Percentiles rank a stretch among this genome's conserved stretches.
Conservation (phyloP, 1,140 invertebrate species). For the Drosophila cardini region DNA sequence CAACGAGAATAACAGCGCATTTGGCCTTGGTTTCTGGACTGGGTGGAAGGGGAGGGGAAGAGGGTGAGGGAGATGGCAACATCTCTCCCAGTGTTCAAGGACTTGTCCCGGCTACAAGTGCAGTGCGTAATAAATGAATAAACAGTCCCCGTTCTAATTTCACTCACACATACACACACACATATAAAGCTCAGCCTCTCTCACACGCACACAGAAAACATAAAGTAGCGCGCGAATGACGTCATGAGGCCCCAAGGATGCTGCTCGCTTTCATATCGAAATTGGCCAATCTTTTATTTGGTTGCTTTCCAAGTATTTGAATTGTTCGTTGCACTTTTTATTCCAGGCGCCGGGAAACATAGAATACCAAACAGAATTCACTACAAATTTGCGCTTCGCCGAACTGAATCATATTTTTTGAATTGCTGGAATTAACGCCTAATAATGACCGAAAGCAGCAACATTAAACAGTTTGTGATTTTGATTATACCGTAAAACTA, state of each 20-base stretch:
- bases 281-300: constrained; percentile 19
- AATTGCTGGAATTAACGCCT: not conserved
- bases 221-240: constrained; percentile 46
- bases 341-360: not conserved
- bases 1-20: constrained; percentile 15
- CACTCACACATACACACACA: constrained; percentile 22
- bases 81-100: constrained; percentile 20
- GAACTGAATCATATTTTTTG: not conserved
- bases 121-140: constrained; percentile 44
- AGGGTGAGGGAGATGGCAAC: not conserved
- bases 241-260: constrained; percentile 41
- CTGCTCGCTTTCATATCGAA: constrained; percentile 24
- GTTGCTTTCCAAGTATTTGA: constrained; percentile 19
- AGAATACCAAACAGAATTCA: constrained; percentile 1
- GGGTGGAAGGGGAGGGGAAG: too few species aligned
- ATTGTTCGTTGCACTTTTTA: constrained; percentile 10
- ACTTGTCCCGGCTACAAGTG: constrained; percentile 38
- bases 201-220: constrained; percentile 25
- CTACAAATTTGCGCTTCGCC: constrained; percentile 6
- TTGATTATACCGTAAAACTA: constrained; percentile 3
- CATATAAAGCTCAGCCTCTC: constrained; percentile 8
- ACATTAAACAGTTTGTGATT: constrained; percentile 1
- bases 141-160: constrained; percentile 40
- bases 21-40: constrained; percentile 21
- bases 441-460: not conserved